phyloP scores from a whole-genome alignment of 2,888 invertebrate genomes.

The Trissoscelio sp. region DNA sequence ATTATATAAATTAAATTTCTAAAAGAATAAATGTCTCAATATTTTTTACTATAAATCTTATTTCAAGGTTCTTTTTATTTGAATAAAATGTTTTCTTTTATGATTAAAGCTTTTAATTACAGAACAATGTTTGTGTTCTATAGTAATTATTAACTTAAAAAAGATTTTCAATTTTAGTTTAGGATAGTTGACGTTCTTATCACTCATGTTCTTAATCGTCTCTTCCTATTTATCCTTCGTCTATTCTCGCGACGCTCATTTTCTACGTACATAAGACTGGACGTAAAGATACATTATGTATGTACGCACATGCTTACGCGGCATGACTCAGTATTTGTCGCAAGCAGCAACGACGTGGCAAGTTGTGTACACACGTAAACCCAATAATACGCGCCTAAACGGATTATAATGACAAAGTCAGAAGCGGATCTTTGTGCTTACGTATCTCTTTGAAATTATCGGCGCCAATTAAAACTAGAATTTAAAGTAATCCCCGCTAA shows the following conservation, averaged over 20 bases:
- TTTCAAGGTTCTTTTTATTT: no score
- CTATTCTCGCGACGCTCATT: constrained; percentile 21
- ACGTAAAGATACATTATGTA: constrained; percentile 62
- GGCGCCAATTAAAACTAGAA: constrained; percentile 58
- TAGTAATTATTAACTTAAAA: no score
- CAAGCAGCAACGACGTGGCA: constrained; percentile 60
- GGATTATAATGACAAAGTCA: constrained; percentile 65
- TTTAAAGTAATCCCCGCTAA: constrained; percentile 56
- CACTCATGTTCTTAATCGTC: constrained; percentile 25
- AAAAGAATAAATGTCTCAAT: no score
- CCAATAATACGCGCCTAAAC: constrained; percentile 63
- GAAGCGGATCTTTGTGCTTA: constrained; percentile 63
- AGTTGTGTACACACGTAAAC: constrained; percentile 59
- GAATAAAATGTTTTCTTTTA: no score
- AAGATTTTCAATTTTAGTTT: no score
- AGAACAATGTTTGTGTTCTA: no score
- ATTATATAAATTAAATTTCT: no score
- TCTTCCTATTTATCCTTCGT: constrained; percentile 16
- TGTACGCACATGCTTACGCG: constrained; percentile 75
- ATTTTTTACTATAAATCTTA: no score
- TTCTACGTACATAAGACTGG: constrained; percentile 47
- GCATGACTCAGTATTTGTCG: constrained; percentile 75
- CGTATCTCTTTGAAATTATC: constrained; percentile 63
- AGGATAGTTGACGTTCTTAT: no score
- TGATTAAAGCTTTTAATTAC: no score